Base-by-base conservation (phyloP, 2,888 invertebrate genomes). In the Tanypteryx hageni region DNA sequence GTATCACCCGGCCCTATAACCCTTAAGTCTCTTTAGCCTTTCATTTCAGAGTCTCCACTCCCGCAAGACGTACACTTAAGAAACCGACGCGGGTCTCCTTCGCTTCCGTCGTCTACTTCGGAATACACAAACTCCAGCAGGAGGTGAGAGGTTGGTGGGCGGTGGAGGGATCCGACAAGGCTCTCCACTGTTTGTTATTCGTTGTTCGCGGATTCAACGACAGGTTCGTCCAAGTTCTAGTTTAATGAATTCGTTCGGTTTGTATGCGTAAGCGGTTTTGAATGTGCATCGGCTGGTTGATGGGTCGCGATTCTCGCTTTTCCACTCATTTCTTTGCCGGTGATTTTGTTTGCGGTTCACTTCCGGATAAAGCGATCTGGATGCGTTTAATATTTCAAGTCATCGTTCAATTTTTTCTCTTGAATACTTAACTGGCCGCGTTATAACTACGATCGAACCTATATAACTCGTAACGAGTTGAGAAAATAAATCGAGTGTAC, bases 31-130 rank as follows among this genome's bases (percentile, higher is more conserved):
- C 22, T 18, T 22, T 22, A 44, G 68, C 22, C 68, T 68, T 76
- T 76, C 76, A 76, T 76, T 76, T 27, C 76, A 76, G 22, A n/a
- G 76, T 27, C 76, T 14, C 76, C 76, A 76, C 76, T 76, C 76
- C 76, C 22, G 76, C 11, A 76, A 27, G 76, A 76, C 76, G 76
- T n/a, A n/a, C 76, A 76, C 76, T 27, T 27, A 76, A 76, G 9
- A 22, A 27, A 76, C 11, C 76, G 27, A 10, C 76, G 27, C 76
- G 44, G 44, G 44, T 44, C 44, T 44, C 44, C 44, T 44, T 44
- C 5, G 44, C 44, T 27, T 27, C 76, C 16, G 8, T 22, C 27
- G 16, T 44, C 76, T 27, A 3, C 76, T 76, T 76, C 76, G 76
- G 76, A 76, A 76, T 76, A 76, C 76, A 2, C 76, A 76, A 76